These are phyloP conservation scores for Taphrorychus bicolor DNA, from an alignment of 2,888 invertebrate species.

Conservation along the genomic window DNA sequence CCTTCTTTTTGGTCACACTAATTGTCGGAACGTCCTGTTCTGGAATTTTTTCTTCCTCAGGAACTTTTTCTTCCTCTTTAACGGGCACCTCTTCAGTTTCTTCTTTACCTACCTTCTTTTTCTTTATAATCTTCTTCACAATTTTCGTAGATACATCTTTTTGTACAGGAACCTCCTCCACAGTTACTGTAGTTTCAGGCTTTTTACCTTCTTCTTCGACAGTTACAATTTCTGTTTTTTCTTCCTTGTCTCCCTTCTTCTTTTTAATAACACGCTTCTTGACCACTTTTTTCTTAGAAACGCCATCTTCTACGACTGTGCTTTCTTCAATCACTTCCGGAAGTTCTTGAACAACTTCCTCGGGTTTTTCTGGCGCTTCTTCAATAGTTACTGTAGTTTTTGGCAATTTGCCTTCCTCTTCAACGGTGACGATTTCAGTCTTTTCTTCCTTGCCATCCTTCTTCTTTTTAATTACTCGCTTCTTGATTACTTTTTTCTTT, in stretches of 20 bases:
- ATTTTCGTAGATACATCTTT: conserved; percentile 53
- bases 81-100: conserved; percentile 50
- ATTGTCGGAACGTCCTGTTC: conserved; percentile 47
- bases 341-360: conserved; percentile 44
- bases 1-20: conserved; percentile 50
- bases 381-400: conserved; percentile 54
- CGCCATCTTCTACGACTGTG: conserved; percentile 55
- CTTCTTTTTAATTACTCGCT: conserved; percentile 47
- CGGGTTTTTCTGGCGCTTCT: conserved; percentile 36
- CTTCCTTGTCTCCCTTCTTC: conserved; percentile 52
- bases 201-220: conserved; percentile 58
- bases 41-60: conserved; percentile 50
- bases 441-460: conserved; percentile 49
- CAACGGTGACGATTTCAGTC: conserved; percentile 51
- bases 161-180: conserved; percentile 44
- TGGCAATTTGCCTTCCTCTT: conserved; percentile 56
- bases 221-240: conserved; percentile 58
- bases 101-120: conserved; percentile 53
- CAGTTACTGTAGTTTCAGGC: conserved; percentile 42
- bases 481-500: conserved; percentile 51
- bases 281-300: conserved; percentile 48
- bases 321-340: conserved; percentile 48
- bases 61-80: conserved; percentile 54
- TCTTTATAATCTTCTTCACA: conserved; percentile 52
- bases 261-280: conserved; percentile 59